Evolutionary conservation across 2,888 invertebrate genomes (phyloP).

Genomic region (Spialia ferax): DNA sequence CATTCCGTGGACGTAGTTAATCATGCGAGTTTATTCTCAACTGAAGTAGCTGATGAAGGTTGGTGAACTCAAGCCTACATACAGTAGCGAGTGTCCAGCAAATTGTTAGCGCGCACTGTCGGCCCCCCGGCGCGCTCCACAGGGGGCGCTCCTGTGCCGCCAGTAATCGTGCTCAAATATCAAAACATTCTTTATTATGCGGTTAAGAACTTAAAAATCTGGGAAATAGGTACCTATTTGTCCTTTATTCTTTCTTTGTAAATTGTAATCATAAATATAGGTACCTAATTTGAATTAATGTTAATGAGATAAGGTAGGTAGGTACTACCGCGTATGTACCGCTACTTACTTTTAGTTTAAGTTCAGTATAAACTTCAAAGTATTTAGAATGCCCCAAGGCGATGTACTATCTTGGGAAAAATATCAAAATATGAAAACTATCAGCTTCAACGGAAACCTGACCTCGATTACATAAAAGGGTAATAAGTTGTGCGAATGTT

Average conservation of each 20-base stretch:
- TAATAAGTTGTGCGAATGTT: constrained; percentile 38
- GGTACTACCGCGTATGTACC: too few species aligned
- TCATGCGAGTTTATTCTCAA: constrained; percentile 8
- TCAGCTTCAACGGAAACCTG: constrained; percentile 10
- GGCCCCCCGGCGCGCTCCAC: constrained; percentile 69
- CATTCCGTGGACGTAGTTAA: not conserved
- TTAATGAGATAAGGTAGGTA: too few species aligned
- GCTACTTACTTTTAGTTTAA: too few species aligned
- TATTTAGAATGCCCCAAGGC: too few species aligned
- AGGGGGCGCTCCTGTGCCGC: constrained; percentile 72
- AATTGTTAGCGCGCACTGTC: constrained; percentile 13
- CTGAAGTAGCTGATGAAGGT: constrained; percentile 25
- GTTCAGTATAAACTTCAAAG: too few species aligned
- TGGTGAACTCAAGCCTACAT: constrained; percentile 29
- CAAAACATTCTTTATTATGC: constrained; percentile 62
- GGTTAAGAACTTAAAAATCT: constrained; percentile 3
- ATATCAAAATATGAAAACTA: not conserved
- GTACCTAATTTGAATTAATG: too few species aligned
- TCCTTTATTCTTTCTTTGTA: not conserved
- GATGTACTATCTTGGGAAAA: not conserved
- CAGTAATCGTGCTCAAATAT: constrained; percentile 68
- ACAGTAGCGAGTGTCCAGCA: constrained; percentile 32
- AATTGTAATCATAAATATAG: not conserved
- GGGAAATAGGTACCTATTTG: not conserved
- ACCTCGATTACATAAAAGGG: constrained; percentile 36